Evolutionary conservation across 2,888 invertebrate species (phyloP).

Genomic region (Apotomis betuletana): DNA sequence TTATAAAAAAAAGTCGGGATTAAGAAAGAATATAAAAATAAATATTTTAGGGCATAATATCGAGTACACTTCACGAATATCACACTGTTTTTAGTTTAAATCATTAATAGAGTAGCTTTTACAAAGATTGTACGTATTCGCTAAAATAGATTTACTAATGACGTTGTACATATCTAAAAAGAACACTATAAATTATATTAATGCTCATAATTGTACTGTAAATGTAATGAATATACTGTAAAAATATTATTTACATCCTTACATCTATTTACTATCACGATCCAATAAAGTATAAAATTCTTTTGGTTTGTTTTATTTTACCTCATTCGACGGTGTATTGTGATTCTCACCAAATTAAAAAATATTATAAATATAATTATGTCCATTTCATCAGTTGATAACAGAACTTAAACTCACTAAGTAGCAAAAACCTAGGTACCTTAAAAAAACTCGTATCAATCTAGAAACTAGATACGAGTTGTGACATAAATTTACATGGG

Average conservation of each 20-base stretch:
- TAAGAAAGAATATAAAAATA: not conserved
- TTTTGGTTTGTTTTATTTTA: slow-evolving; percentile 51
- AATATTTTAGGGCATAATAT: slow-evolving; percentile 21
- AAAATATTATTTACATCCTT: slow-evolving; percentile 78
- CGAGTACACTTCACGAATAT: slow-evolving; percentile 20
- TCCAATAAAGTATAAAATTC: slow-evolving; percentile 67
- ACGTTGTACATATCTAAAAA: slow-evolving; percentile 77
- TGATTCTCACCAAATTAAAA: too few relatives aligned
- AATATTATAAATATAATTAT: too few relatives aligned
- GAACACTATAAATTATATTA: slow-evolving; percentile 61
- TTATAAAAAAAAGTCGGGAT: slow-evolving; percentile 9
- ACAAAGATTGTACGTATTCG: slow-evolving; percentile 60
- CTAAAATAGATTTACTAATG: slow-evolving; percentile 55
- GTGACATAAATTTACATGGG: too few relatives aligned
- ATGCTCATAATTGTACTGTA: slow-evolving; percentile 78
- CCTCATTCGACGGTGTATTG: too few relatives aligned
- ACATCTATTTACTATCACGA: slow-evolving; percentile 80
- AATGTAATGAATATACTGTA: slow-evolving; percentile 69
- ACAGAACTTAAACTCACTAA: too few relatives aligned
- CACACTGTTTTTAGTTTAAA: slow-evolving; percentile 48
- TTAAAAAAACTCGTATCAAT: too few relatives aligned
- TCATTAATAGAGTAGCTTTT: slow-evolving; percentile 64
- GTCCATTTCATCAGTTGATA: too few relatives aligned
- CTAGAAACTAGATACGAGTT: too few relatives aligned
- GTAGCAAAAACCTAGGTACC: too few relatives aligned